A percentile compares a stretch with the other conserved stretches of the same genome.
These are phyloP conservation scores for Champsocephalus gunnari DNA, from an alignment of 2,797 vertebrate species.

Conservation along the genomic window DNA sequence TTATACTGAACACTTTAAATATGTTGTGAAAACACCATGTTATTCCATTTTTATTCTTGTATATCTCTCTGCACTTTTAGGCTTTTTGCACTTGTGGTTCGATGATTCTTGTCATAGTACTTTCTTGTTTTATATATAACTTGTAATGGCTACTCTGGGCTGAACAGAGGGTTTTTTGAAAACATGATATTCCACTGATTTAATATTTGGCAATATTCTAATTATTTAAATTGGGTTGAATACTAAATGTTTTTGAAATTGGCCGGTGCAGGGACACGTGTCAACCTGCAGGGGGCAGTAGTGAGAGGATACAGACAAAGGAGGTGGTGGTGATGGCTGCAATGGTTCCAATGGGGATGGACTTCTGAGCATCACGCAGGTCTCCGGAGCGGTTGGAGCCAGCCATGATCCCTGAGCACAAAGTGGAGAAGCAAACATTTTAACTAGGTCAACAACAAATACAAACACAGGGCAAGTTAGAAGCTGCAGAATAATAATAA, in stretches of 20 bases:
- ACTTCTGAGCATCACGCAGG: constrained; percentile 96
- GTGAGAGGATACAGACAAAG: constrained; percentile 93
- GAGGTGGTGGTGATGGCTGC: constrained; percentile 97
- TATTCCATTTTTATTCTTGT: background rate
- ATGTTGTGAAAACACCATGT: background rate
- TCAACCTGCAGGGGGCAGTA: constrained; percentile 45
- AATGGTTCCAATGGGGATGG: constrained; percentile 96
- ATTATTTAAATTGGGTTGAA: background rate
- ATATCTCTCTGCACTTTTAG: background rate
- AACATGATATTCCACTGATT: background rate
- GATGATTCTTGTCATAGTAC: background rate
- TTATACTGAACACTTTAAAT: background rate
- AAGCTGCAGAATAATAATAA: background rate
- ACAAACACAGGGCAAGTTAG: background rate
- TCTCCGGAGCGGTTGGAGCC: constrained; percentile 98
- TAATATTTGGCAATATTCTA: background rate
- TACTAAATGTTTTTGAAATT: background rate
- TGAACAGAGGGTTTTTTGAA: background rate
- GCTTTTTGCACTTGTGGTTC: background rate
- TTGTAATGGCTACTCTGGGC: background rate
- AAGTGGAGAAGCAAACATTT: constrained; percentile 14
- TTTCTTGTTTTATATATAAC: background rate
- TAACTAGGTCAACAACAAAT: constrained; percentile 8
- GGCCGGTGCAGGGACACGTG: background rate
- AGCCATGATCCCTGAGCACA: constrained; percentile 94